phyloP scores from a whole-genome alignment of 2,888 invertebrate genomes.

The Ochropleura plecta region DNA sequence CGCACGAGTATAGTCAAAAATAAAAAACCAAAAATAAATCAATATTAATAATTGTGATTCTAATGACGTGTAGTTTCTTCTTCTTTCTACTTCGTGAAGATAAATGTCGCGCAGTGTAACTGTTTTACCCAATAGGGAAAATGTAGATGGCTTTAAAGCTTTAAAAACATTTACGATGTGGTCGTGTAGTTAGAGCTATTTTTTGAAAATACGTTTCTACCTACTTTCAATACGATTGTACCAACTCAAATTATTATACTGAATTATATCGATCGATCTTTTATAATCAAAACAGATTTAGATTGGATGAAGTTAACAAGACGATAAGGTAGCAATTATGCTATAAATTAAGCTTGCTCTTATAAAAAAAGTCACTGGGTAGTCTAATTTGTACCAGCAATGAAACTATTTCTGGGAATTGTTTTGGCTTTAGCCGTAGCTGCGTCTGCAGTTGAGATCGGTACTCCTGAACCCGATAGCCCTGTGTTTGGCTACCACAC shows the following conservation, averaged over 20 bases:
- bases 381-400: constrained; percentile 40
- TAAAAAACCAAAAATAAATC: too few relatives aligned
- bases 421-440: constrained; percentile 68
- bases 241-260: not conserved
- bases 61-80: not conserved
- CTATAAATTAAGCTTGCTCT: constrained; percentile 33
- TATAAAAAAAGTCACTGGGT: constrained; percentile 11
- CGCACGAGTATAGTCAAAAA: too few relatives aligned
- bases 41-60: not conserved
- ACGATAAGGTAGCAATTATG: constrained; percentile 44
- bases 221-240: not conserved
- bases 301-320: constrained; percentile 26
- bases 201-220: not conserved
- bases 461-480: constrained; percentile 50
- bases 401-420: constrained; percentile 65
- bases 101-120: not conserved
- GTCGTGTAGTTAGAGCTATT: not conserved
- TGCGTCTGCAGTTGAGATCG: constrained; percentile 60
- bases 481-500: constrained; percentile 73
- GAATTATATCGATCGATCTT: not conserved
- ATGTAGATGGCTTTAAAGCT: not conserved
- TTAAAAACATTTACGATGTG: not conserved
- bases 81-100: not conserved
- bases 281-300: constrained; percentile 32
- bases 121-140: not conserved